Percentiles rank a stretch among this genome's conserved stretches.
Conservation (phyloP, 2,888 invertebrate genomes). For the Pterobdella sp. region DNA sequence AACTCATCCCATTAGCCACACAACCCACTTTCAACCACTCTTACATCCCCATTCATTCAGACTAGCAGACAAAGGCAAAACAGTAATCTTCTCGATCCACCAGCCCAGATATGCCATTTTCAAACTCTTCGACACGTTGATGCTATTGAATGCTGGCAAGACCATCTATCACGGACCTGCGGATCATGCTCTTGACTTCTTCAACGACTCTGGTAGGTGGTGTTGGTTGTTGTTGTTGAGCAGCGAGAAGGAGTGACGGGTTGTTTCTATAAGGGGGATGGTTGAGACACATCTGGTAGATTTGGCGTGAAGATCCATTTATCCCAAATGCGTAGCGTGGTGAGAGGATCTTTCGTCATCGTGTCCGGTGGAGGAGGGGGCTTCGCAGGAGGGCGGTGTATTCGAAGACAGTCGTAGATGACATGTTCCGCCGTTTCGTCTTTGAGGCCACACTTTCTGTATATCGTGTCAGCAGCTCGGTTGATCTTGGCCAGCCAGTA, state of each 20-base stretch:
- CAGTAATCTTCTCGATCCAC: slow-evolving; percentile 50
- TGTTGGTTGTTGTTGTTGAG: no score
- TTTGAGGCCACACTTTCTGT: no score
- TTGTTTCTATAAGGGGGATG: no score
- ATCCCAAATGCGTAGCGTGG: no score
- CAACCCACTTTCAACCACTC: background rate
- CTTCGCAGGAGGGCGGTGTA: no score
- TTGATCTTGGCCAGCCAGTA: no score
- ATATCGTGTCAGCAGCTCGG: no score
- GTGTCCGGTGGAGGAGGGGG: background rate
- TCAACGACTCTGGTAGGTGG: slow-evolving; percentile 39
- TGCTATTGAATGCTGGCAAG: slow-evolving; percentile 44
- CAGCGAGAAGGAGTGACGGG: no score
- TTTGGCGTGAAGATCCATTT: no score
- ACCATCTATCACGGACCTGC: slow-evolving; percentile 46
- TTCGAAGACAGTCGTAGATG: no score
- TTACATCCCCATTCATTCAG: slow-evolving; percentile 35
- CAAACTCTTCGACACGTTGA: slow-evolving; percentile 46
- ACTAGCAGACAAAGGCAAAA: slow-evolving; percentile 44
- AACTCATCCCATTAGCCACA: background rate
- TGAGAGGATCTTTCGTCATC: background rate
- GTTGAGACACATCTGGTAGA: background rate
- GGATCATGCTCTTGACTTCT: slow-evolving; percentile 42
- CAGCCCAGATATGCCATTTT: slow-evolving; percentile 50
- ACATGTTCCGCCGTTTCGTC: no score